Conservation (phyloP, 2,888 invertebrate genomes). For the Ditula angustiorana region DNA sequence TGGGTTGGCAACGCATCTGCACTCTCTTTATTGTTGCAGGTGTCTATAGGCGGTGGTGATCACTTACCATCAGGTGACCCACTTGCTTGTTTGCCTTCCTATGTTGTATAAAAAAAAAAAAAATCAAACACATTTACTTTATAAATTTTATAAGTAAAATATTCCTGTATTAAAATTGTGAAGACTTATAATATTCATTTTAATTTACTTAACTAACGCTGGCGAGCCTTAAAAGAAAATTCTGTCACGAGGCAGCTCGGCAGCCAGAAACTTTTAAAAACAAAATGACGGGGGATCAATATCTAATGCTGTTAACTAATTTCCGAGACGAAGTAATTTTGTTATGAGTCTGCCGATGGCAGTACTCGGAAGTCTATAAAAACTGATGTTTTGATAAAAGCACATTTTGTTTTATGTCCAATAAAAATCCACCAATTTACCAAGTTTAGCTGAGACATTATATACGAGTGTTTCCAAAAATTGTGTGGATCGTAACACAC, state of each 20-base stretch:
- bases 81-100: no score
- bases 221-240: conserved; percentile 10
- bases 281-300: conserved; percentile 30
- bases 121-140: no score
- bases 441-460: not conserved
- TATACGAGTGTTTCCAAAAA: no score
- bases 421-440: not conserved
- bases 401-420: not conserved
- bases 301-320: conserved; percentile 28
- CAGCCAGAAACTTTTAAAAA: conserved; percentile 21
- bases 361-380: not conserved
- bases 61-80: no score
- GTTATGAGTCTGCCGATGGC: conserved; percentile 10
- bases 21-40: no score
- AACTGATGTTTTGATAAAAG: not conserved
- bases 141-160: no score
- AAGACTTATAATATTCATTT: not conserved
- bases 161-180: no score
- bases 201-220: not conserved
- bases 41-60: no score
- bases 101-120: no score
- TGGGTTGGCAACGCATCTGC: no score
- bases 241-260: not conserved
- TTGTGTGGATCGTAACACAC: no score
- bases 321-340: conserved; percentile 18